These are phyloP conservation scores for Menidia beryllina DNA, from an alignment of 2,113 vertebrate genomes.

Conservation along the genomic window DNA sequence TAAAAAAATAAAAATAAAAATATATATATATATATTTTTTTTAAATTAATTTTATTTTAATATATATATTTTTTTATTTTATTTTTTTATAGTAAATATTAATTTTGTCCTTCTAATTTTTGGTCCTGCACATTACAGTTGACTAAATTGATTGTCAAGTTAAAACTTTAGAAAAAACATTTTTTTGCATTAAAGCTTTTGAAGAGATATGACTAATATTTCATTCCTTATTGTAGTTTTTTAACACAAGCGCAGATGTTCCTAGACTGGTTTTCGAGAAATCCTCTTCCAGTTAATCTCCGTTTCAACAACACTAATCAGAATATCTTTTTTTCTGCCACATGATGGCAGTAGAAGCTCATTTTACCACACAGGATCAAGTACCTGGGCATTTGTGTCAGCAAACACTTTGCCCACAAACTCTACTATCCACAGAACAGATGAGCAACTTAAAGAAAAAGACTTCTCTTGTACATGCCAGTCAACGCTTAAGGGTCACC, in stretches of 20 bases:
- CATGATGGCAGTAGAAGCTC: slow-evolving; percentile 62
- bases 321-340: slow-evolving; percentile 36
- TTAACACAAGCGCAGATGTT: not conserved
- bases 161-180: too few relatives aligned
- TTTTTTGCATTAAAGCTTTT: too few relatives aligned
- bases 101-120: too few relatives aligned
- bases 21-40: too few relatives aligned
- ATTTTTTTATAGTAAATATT: too few relatives aligned
- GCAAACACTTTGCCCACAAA: not conserved
- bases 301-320: not conserved
- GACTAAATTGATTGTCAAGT: too few relatives aligned
- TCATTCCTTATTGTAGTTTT: too few relatives aligned
- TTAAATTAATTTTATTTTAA: too few relatives aligned
- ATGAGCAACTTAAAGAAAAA: not conserved
- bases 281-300: not conserved
- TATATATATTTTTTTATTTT: too few relatives aligned
- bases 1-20: too few relatives aligned
- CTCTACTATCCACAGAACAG: not conserved
- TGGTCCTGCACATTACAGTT: too few relatives aligned
- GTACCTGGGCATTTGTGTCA: not conserved
- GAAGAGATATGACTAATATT: too few relatives aligned
- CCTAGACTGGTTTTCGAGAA: not conserved
- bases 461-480: not conserved
- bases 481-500: not conserved
- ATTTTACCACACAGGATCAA: not conserved